Evolutionary conservation across 1,140 invertebrate genomes (phyloP), one percentile per base, ranked within the genome.

Genomic region (Drosophila gunungcola): DNA sequence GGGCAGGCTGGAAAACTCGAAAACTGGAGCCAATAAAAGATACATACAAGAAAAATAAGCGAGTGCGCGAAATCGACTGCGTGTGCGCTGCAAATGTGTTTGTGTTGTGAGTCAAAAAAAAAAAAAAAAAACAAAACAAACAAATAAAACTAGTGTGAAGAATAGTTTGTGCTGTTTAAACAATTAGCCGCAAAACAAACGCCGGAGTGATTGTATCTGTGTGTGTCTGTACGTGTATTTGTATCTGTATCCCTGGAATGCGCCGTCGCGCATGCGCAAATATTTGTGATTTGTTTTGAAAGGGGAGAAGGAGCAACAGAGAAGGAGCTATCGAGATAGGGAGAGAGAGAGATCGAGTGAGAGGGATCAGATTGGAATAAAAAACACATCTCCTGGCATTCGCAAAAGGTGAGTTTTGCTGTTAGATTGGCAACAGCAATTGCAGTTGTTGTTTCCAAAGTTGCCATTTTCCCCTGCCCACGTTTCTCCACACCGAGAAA

Each of bases 21-120:
- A 83, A 86, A 88, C 72, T 80, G 58, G 61, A 75, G 84, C 70
- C 79, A 88, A 86, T 86, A 89, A 83, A 86, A 86, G 83, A 88
- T 88, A 88, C 83, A 88, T 89, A 88, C 84, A 83, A 63, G 84
- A 67, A 88, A 76, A 79, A 86, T 46, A 86, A 76, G 63, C 74
- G 75, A 79, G 60, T 83, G 72, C 80, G 83, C 79, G 80, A 89
- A 85, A 78, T 74, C 65, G 48, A 58, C 45, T 76, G 72, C 72
- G 53, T 74, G 60, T 38, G 45, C 39, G 48, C 43, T 62, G 41
- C 55, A 39, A 69, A 61, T 54, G 11, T 56, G 51, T 58, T 27
- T 62, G 48, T 67, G 56, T 9, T 1, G 3, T 21, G 4, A 29
- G 46, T 12, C 11, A 29, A 27, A 27, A 46, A 45, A 45, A 25